A percentile compares a stretch with the other conserved stretches of the same genome.
Evolutionary conservation across 2,888 invertebrate genomes (phyloP).

Genomic region (Amorpha juglandis): DNA sequence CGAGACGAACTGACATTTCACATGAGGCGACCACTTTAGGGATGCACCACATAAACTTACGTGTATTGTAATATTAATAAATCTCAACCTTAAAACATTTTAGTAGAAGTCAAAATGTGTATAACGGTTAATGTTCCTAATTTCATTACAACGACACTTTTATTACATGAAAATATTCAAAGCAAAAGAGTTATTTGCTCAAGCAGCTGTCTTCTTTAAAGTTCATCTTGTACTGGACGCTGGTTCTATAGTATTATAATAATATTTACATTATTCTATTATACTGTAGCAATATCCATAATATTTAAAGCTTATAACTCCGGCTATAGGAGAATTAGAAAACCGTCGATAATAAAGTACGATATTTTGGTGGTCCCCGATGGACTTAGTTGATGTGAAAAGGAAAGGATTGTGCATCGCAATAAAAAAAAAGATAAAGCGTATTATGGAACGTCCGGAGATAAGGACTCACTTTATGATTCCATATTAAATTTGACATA

Average conservation of each 20-base stretch:
- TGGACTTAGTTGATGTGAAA: constrained; percentile 51
- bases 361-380: constrained; percentile 41
- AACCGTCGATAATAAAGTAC: constrained; percentile 43
- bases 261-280: constrained; percentile 6
- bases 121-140: neutral
- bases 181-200: constrained; percentile 5
- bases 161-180: neutral
- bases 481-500: constrained; percentile 73
- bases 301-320: constrained; percentile 41
- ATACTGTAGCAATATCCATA: constrained; percentile 19
- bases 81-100: neutral
- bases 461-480: constrained; percentile 69
- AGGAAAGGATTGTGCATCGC: constrained; percentile 65
- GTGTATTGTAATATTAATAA: neutral
- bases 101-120: neutral
- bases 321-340: constrained; percentile 41
- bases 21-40: constrained; percentile 59
- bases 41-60: constrained; percentile 43
- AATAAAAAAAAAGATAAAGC: constrained; percentile 70
- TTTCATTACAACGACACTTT: constrained; percentile 6
- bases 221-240: neutral
- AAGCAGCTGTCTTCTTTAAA: neutral
- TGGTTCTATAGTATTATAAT: neutral
- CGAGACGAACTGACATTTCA: constrained; percentile 66
- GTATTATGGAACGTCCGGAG: constrained; percentile 74